A percentile compares a stretch with the other conserved stretches of the same genome.
phyloP scores from a whole-genome alignment of 2,797 vertebrate genomes.

The Muscicapa striata region DNA sequence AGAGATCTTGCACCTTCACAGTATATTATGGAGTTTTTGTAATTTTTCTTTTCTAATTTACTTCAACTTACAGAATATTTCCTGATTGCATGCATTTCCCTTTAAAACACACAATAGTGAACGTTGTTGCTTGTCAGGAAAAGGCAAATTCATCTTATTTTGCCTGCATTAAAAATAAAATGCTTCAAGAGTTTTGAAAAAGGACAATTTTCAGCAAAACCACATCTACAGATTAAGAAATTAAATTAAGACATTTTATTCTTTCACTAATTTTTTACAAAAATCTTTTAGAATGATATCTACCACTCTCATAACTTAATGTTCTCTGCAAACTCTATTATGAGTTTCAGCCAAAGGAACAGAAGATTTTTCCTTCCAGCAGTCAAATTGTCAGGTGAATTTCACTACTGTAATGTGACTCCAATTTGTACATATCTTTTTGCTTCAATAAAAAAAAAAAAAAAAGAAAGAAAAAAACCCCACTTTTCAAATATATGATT shows the following conservation, averaged over 20 bases:
- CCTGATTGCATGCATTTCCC: neutral
- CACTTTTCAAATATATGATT: neutral
- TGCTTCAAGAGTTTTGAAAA: neutral
- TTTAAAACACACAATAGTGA: neutral
- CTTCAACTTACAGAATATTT: neutral
- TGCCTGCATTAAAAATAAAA: neutral
- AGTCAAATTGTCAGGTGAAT: neutral
- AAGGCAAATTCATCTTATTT: neutral
- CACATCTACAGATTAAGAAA: neutral
- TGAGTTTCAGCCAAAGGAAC: neutral
- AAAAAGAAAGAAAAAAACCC: neutral
- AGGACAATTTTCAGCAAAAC: neutral
- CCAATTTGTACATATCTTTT: neutral
- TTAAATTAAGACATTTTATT: neutral
- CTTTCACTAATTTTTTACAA: neutral
- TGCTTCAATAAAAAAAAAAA: neutral
- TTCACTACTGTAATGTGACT: slow-evolving; percentile 26
- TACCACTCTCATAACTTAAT: neutral
- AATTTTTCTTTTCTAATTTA: neutral
- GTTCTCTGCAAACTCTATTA: neutral
- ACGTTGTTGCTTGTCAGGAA: neutral
- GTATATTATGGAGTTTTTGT: neutral
- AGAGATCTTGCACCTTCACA: neutral
- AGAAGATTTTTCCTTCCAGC: neutral
- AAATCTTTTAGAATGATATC: neutral